Base-by-base conservation (phyloP, 2,888 invertebrate genomes). In the Brachyopa scutellaris region DNA sequence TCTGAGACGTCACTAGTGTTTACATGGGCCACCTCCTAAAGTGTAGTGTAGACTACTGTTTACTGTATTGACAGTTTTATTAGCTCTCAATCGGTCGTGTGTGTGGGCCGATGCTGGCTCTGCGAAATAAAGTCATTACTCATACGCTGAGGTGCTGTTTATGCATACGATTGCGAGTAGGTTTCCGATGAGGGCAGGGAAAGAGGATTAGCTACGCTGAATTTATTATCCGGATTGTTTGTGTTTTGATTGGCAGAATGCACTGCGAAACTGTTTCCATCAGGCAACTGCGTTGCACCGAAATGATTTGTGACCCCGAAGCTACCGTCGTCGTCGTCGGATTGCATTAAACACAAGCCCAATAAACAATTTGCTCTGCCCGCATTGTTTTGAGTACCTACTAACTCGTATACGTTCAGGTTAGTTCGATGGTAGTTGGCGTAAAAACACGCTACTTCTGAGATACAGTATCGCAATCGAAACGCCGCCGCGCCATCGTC, bases 171-270 rank as follows among this genome's bases (percentile, higher is more conserved):
- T 21, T 8, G 4, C 26, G 26, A 26, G n/a, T n/a, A n/a, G n/a
- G n/a, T 6, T 26, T 26, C 26, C 26, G 26, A 26, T 26, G 3
- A 26, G 6, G 26, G 26, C 4, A 6, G 4, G 26, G 26, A 3
- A 26, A 26, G 26, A 26, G 26, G 26, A 6, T 6, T 26, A 26
- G 6, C 26, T 26, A 26, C 17, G 26, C 29, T 45, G 55, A 55
- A 72, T 79, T 61, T 59, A 73, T 64, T 51, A 66, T 53, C 23
- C 31, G 42, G 53, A 53, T 53, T 66, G 64, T 82, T 82, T 82
- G 45, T 76, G 53, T 82, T 82, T 76, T 82, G 69, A 76, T 82
- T 76, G 82, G 82, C 82, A 76, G 19, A 45, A 15, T 61, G 51
- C 31, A 13, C 11, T 38, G 49, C 9, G 31, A 11, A 47, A 45